Evolutionary conservation across 2,113 vertebrate genomes (phyloP), one percentile per base, ranked within the genome.

Genomic region (Monarcha castaneiventris): DNA sequence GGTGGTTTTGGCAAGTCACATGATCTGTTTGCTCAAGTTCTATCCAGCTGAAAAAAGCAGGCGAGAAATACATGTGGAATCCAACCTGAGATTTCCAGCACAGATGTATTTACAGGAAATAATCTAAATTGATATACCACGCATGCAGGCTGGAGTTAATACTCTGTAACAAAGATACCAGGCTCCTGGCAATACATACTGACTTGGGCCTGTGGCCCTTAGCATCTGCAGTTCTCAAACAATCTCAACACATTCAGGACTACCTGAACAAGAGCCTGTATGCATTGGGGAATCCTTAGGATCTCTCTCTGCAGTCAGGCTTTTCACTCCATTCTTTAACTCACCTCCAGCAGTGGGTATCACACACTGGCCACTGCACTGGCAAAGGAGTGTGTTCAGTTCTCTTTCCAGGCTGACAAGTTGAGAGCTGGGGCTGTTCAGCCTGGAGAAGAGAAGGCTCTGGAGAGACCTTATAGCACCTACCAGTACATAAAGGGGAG

Each of bases 1-100:
- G 94, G 93, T 92, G 93, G 96, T 96, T 97, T 95, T 84, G 77
- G 93, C 87, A 94, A 93, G 87, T 93, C 94, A 95, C 85, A 39
- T 95, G 96, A 92, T 95, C 69, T 46, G 71, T 93, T 91, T 89
- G 80, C 93, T 92, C 52, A 93, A 95, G 23, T 82, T 75, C 94
- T 87, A 84, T 61, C 88, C 86, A 96, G 86, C 84, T 51, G 90
- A 78, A 93, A 88, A 88, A 81, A n/a, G 35, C 69, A 87, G 73
- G 58, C 6, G 0, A 92, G 76, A 90, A 96, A 63, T 83, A 43
- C 62, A 89, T 26, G 19, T 3, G 1, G 79, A 75, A 86, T 69
- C 91, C 49, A 81, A 58, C 23, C 82, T 58, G 52, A 89, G 85
- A 54, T 72, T 92, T 84, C 64, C 83, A 93, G 68, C 88, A 66